Conservation (phyloP, 2,113 vertebrate species). For the Nesospiza acunhae region DNA sequence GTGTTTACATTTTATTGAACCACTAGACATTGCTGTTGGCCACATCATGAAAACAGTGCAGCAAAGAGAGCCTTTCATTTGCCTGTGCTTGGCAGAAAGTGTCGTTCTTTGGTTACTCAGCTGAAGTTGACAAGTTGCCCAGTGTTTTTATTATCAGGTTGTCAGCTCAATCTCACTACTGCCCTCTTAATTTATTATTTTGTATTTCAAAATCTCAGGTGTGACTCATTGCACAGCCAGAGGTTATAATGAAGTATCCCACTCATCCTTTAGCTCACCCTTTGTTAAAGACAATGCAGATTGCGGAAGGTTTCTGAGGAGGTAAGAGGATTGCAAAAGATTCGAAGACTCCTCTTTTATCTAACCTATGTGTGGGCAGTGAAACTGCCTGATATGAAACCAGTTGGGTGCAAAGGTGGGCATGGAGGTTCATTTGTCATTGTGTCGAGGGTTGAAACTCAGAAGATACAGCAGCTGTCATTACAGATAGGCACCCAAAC, state of each 20-base stretch:
- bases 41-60: conserved; percentile 21
- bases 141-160: conserved; percentile 62
- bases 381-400: conserved; percentile 59
- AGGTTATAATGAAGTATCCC: conserved; percentile 70
- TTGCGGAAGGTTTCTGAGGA: conserved; percentile 58
- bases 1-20: conserved; percentile 55
- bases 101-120: conserved; percentile 45
- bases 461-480: background rate
- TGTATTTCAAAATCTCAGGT: conserved; percentile 61
- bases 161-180: conserved; percentile 58
- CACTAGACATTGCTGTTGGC: conserved; percentile 39
- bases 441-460: conserved; percentile 21
- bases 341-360: conserved; percentile 27
- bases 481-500: background rate
- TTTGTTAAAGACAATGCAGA: conserved; percentile 49
- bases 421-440: conserved; percentile 44
- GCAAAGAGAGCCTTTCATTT: conserved; percentile 34
- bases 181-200: conserved; percentile 65
- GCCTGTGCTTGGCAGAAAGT: conserved; percentile 41
- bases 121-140: conserved; percentile 59
- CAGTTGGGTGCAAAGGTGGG: conserved; percentile 45
- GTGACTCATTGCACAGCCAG: conserved; percentile 63
- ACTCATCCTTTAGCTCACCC: conserved; percentile 57
- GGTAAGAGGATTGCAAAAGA: conserved; percentile 58
- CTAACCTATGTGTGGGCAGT: conserved; percentile 51